Evolutionary conservation across 2,797 vertebrate genomes (phyloP).

Genomic region (Bovichtus variegatus): DNA sequence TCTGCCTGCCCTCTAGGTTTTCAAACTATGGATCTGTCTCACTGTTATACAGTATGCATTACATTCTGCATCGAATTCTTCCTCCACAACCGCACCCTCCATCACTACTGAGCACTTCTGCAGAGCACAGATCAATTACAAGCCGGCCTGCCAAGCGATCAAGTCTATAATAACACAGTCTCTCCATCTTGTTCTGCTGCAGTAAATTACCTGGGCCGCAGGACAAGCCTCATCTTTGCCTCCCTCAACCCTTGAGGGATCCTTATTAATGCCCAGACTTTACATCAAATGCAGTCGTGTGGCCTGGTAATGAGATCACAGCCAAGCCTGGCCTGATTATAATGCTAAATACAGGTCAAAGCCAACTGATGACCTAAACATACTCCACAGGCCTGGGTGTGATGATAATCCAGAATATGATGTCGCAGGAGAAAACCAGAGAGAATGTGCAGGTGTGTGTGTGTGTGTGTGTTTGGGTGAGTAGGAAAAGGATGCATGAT

Average conservation of each 20-base stretch:
- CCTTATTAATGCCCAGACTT: conserved; percentile 78
- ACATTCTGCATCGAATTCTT: conserved; percentile 75
- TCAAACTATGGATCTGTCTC: conserved; percentile 70
- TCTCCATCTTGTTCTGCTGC: conserved; percentile 79
- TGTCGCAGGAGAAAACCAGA: conserved; percentile 13
- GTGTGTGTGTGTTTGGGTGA: not conserved
- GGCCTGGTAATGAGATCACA: conserved; percentile 77
- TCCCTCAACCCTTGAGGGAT: conserved; percentile 63
- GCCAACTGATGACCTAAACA: conserved; percentile 63
- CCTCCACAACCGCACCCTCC: conserved; percentile 72
- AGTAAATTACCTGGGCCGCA: conserved; percentile 80
- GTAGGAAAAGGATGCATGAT: not conserved
- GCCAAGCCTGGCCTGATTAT: conserved; percentile 73
- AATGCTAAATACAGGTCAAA: conserved; percentile 80
- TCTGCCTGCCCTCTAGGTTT: conserved; percentile 66
- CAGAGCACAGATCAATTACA: conserved; percentile 81
- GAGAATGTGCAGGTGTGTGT: not conserved
- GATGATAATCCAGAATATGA: conserved; percentile 54
- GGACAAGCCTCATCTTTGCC: conserved; percentile 70
- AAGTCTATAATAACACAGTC: conserved; percentile 83
- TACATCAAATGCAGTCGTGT: conserved; percentile 80
- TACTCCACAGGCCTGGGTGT: conserved; percentile 41
- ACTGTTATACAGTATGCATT: conserved; percentile 69
- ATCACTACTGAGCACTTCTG: conserved; percentile 66
- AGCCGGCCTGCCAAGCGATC: conserved; percentile 78